These are phyloP conservation scores for Rambutsinella grinnellia DNA, from an alignment of 2,888 invertebrate genomes.

Conservation along the genomic window DNA sequence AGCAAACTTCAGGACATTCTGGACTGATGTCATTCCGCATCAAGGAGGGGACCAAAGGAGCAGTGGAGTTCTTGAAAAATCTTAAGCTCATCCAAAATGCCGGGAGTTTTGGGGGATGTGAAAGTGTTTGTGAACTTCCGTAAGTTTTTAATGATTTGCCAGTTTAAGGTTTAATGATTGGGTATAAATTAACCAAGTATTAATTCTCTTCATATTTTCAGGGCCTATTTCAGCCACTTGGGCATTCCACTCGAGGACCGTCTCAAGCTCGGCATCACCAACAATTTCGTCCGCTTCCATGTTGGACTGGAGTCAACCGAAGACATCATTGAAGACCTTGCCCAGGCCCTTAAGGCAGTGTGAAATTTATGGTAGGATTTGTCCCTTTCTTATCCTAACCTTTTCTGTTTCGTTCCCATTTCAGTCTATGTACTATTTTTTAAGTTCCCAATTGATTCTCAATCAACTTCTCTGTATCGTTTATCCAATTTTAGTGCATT, in stretches of 20 bases:
- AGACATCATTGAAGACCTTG: constrained; percentile 72
- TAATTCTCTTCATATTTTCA: not conserved
- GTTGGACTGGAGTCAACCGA: constrained; percentile 72
- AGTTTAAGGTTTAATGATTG: not conserved
- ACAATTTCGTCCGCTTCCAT: constrained; percentile 72
- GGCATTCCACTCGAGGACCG: constrained; percentile 71
- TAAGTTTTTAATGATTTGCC: constrained; percentile 54
- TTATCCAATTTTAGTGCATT: not conserved
- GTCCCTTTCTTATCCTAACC: not conserved
- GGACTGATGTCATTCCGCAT: constrained; percentile 74
- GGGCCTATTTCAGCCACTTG: constrained; percentile 73
- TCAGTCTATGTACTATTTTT: too few relatives aligned
- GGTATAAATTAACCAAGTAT: too few relatives aligned
- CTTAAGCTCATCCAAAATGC: constrained; percentile 71
- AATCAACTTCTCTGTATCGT: not conserved
- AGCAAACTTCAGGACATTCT: constrained; percentile 71
- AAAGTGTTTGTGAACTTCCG: constrained; percentile 73
- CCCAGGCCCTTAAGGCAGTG: constrained; percentile 70
- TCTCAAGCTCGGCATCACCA: constrained; percentile 70
- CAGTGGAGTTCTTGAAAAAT: constrained; percentile 68
- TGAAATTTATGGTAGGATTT: not conserved
- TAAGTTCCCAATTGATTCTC: not conserved
- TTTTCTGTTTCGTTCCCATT: not conserved
- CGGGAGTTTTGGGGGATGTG: constrained; percentile 73
- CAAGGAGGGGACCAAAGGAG: constrained; percentile 70